Conservation (phyloP, 1,140 invertebrate species). For the Drosophila pandora region DNA sequence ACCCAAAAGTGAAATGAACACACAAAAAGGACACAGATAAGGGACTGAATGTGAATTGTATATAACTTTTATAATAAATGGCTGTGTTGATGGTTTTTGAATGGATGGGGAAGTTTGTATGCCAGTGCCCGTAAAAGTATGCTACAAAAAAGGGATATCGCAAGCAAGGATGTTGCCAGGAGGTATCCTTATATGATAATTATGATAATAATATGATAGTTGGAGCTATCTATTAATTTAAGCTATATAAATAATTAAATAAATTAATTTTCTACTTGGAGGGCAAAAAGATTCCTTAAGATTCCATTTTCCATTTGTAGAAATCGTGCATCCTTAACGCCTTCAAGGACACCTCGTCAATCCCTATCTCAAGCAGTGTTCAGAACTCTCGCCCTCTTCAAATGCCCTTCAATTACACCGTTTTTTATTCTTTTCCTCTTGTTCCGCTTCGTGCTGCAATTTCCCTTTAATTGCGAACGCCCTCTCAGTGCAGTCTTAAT, state of each 20-base stretch:
- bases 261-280: too few species aligned
- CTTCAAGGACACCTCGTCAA: constrained; percentile 32
- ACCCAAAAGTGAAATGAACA: constrained; percentile 42
- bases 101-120: constrained; percentile 25
- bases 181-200: too few species aligned
- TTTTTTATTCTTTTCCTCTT: constrained; percentile 36
- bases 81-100: constrained; percentile 35
- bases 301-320: too few species aligned
- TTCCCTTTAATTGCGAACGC: constrained; percentile 41
- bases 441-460: constrained; percentile 29
- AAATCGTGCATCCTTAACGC: constrained; percentile 8
- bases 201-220: too few species aligned
- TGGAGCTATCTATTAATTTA: too few species aligned
- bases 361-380: constrained; percentile 34
- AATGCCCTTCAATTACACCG: constrained; percentile 46
- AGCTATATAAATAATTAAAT: too few species aligned
- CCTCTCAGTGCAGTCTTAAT: constrained; percentile 43
- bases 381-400: constrained; percentile 33
- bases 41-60: constrained; percentile 10
- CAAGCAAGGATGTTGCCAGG: background rate
- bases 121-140: constrained; percentile 7
- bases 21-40: constrained; percentile 31
- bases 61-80: constrained; percentile 26
- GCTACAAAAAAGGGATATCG: constrained; percentile 13
- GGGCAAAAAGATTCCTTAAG: too few species aligned